Conservation (phyloP, 1,140 invertebrate genomes). For the Bombyx mandarina region DNA sequence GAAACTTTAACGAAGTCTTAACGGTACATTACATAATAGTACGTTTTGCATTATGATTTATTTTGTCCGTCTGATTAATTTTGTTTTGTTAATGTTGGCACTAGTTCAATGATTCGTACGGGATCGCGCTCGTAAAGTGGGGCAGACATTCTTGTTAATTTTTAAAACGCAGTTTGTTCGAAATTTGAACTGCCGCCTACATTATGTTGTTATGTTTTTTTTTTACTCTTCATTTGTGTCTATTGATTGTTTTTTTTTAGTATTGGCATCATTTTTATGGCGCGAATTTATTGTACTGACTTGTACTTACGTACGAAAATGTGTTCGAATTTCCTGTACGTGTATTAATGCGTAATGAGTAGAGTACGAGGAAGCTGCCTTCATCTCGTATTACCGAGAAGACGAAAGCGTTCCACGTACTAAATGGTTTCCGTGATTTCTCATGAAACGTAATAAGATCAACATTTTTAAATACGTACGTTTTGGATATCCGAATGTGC, state of each 20-base stretch:
- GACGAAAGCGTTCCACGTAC: constrained; percentile 1
- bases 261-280: too few species aligned
- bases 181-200: too few species aligned
- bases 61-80: constrained; percentile 24
- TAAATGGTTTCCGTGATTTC: background rate
- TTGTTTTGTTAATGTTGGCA: constrained; percentile 47
- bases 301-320: too few species aligned
- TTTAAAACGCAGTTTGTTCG: background rate
- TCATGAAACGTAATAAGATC: background rate
- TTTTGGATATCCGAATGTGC: too few species aligned
- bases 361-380: constrained; percentile 1
- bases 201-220: too few species aligned
- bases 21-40: constrained; percentile 38
- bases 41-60: constrained; percentile 44
- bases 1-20: constrained; percentile 25
- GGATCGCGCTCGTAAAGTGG: constrained; percentile 6
- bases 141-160: constrained; percentile 5
- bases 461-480: background rate
- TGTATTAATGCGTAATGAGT: too few species aligned
- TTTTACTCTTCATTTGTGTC: too few species aligned
- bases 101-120: constrained; percentile 26
- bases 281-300: too few species aligned
- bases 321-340: too few species aligned
- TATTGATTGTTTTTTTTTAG: too few species aligned
- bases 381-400: constrained; percentile 5